Percentiles rank a stretch among this genome's conserved stretches.
These are phyloP conservation scores for Acropternis orthonyx DNA, from an alignment of 2,797 vertebrate species.

Conservation along the genomic window DNA sequence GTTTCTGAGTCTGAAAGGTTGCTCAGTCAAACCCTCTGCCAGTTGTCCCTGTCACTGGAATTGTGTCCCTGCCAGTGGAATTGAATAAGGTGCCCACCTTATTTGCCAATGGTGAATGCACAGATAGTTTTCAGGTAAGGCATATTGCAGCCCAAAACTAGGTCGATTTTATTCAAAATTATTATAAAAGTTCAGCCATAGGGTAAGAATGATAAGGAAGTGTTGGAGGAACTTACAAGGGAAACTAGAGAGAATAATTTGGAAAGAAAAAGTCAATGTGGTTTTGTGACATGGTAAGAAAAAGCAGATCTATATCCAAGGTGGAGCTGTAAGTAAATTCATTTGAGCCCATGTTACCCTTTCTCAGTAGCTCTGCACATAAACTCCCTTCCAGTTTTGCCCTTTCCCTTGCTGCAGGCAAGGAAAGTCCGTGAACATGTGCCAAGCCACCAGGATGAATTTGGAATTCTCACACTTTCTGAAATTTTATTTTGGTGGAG, in stretches of 20 bases:
- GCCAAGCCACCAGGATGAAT: constrained; percentile 7
- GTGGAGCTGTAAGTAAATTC: background rate
- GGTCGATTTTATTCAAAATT: background rate
- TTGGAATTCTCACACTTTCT: constrained; percentile 44
- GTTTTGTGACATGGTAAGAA: background rate
- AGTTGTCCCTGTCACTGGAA: background rate
- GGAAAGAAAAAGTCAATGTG: background rate
- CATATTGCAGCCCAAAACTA: background rate
- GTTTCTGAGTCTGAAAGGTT: background rate
- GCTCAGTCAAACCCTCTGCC: background rate
- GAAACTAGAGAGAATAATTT: background rate
- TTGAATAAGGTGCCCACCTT: background rate
- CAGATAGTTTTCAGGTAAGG: background rate
- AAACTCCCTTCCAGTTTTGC: background rate
- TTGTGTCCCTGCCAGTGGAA: background rate
- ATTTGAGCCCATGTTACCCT: background rate
- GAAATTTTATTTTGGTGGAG: constrained; percentile 25
- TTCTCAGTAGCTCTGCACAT: background rate
- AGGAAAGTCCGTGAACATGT: background rate
- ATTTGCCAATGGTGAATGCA: background rate
- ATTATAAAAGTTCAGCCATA: background rate
- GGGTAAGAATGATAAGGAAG: background rate
- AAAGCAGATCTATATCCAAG: background rate
- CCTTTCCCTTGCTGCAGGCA: background rate
- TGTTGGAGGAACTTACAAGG: background rate